Evolutionary conservation across 2,113 vertebrate species (phyloP).

Genomic region (Sclerurus mexicanus): DNA sequence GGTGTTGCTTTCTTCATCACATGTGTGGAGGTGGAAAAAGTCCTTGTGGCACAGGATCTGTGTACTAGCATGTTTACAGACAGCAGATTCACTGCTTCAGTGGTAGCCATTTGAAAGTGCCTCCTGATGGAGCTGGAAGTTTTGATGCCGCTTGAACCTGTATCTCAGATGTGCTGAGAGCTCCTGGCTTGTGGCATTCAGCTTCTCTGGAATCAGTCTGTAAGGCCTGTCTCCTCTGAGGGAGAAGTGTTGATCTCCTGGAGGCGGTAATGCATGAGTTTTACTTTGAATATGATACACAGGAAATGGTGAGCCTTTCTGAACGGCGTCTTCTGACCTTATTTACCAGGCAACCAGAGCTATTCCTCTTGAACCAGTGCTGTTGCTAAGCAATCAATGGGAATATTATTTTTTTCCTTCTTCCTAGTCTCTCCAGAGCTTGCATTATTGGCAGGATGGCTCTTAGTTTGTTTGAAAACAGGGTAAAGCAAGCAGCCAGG

Average conservation of each 20-base stretch:
- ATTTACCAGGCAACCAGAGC: neutral
- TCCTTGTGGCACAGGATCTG: neutral
- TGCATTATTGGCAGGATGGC: neutral
- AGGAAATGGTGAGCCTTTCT: neutral
- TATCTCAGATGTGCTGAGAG: neutral
- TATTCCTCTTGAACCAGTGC: neutral
- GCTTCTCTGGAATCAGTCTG: neutral
- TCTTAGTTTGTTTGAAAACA: neutral
- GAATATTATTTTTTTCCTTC: neutral
- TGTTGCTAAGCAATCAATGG: constrained; percentile 1
- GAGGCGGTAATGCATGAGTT: neutral
- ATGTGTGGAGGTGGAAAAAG: rapidly evolving
- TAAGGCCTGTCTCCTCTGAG: neutral
- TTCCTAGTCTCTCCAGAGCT: neutral
- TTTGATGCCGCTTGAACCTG: neutral
- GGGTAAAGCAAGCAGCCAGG: neutral
- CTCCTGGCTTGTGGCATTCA: neutral
- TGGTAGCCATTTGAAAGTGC: neutral
- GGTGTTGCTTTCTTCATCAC: neutral
- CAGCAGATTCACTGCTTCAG: neutral
- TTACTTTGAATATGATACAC: neutral
- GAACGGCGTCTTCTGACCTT: neutral
- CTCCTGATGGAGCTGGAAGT: neutral
- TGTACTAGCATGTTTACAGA: neutral
- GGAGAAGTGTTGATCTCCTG: neutral